phyloP scores from a whole-genome alignment of 1,140 invertebrate genomes.

The Oryzaephilus surinamensis region DNA sequence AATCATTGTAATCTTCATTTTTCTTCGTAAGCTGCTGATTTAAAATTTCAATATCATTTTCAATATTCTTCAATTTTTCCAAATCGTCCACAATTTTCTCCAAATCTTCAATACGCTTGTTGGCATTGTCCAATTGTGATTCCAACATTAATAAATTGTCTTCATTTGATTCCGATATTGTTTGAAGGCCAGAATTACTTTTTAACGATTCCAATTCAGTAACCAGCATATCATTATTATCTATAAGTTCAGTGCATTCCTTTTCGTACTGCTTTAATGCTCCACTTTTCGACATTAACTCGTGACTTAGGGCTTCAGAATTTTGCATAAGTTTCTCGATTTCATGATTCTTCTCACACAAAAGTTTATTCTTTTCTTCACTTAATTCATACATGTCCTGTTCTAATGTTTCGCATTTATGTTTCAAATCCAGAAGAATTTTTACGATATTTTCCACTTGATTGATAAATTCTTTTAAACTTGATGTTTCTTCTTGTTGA shows the following conservation, averaged over 20 bases:
- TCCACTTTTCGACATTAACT: slow-evolving; percentile 26
- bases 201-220: slow-evolving; percentile 49
- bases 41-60: slow-evolving; percentile 7
- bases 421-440: slow-evolving; percentile 31
- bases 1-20: slow-evolving; percentile 35
- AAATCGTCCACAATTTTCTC: slow-evolving; percentile 20
- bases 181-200: slow-evolving; percentile 46
- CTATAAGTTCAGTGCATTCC: slow-evolving; percentile 52
- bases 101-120: slow-evolving; percentile 28
- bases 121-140: slow-evolving; percentile 42
- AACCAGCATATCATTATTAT: slow-evolving; percentile 54
- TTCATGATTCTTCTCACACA: slow-evolving; percentile 31
- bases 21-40: slow-evolving; percentile 29
- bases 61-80: slow-evolving; percentile 7
- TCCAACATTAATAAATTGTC: slow-evolving; percentile 50
- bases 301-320: slow-evolving; percentile 28
- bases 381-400: slow-evolving; percentile 29
- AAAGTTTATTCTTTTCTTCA: slow-evolving; percentile 26
- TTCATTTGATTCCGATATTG: slow-evolving; percentile 55
- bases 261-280: slow-evolving; percentile 42
- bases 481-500: slow-evolving; percentile 25
- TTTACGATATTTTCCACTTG: slow-evolving; percentile 34
- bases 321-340: slow-evolving; percentile 30
- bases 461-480: slow-evolving; percentile 17
- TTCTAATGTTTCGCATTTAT: slow-evolving; percentile 31